These are phyloP conservation scores for Osmerus eperlanus DNA, from an alignment of 2,113 vertebrate genomes.

Conservation along the genomic window DNA sequence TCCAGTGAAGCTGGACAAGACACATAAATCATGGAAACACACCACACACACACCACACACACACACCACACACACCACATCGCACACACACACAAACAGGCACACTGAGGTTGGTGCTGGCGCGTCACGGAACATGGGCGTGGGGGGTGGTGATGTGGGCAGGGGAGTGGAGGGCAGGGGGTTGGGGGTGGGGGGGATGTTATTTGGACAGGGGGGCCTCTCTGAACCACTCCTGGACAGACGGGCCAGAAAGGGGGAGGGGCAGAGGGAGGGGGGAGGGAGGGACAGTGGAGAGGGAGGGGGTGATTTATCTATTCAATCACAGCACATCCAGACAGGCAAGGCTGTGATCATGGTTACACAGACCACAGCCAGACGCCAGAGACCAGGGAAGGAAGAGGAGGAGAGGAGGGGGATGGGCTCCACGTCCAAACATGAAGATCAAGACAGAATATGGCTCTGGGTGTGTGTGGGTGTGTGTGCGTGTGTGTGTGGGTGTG, in stretches of 20 bases:
- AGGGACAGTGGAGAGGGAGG: slow-evolving; percentile 3
- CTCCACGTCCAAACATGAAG: background rate
- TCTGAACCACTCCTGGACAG: slow-evolving; percentile 1
- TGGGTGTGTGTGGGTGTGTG: background rate
- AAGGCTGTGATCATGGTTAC: slow-evolving; percentile 39
- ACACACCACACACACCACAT: slow-evolving; percentile 1
- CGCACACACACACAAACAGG: slow-evolving; percentile 6
- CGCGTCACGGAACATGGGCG: background rate
- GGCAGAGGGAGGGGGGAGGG: background rate
- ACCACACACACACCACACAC: slow-evolving; percentile 18
- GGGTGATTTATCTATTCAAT: slow-evolving; percentile 46
- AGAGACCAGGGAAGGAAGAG: slow-evolving; percentile 5
- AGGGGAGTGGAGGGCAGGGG: no score
- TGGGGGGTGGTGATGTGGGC: no score
- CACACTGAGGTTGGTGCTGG: background rate
- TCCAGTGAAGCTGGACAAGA: slow-evolving; percentile 60
- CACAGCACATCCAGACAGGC: slow-evolving; percentile 40
- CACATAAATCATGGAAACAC: slow-evolving; percentile 61
- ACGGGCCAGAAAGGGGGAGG: background rate
- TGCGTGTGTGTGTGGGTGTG: no score
- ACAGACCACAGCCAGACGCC: slow-evolving; percentile 19
- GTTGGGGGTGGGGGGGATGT: slow-evolving; percentile 24
- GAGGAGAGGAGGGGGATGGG: slow-evolving; percentile 10
- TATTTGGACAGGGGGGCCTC: slow-evolving; percentile 48
- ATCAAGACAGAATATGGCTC: no score